phyloP scores from a whole-genome alignment of 2,888 invertebrate species.

The Euplagia quadripunctaria region DNA sequence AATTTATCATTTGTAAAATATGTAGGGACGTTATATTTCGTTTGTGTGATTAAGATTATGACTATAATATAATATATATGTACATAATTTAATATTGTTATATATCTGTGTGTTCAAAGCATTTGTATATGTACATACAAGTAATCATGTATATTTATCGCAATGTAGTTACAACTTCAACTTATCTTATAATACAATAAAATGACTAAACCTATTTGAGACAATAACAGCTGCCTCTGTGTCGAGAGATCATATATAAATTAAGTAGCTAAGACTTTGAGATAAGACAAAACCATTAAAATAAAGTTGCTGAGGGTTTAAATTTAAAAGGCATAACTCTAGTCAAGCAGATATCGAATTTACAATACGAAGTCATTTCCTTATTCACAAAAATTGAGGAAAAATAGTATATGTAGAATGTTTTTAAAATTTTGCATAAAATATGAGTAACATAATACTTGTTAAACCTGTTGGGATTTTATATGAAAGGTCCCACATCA shows the following conservation, averaged over 20 bases:
- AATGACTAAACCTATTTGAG: slow-evolving; percentile 35
- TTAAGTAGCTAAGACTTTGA: slow-evolving; percentile 56
- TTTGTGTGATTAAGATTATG: slow-evolving; percentile 5
- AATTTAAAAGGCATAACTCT: slow-evolving; percentile 32
- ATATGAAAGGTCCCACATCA: background rate
- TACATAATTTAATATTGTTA: background rate
- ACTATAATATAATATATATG: background rate
- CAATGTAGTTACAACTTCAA: slow-evolving; percentile 36
- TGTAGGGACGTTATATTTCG: background rate
- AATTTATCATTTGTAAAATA: background rate
- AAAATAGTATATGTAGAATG: slow-evolving; percentile 19
- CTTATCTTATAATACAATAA: slow-evolving; percentile 50
- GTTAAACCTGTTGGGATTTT: slow-evolving; percentile 28
- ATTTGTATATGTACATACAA: slow-evolving; percentile 33
- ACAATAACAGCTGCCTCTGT: slow-evolving; percentile 55
- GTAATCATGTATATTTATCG: slow-evolving; percentile 34
- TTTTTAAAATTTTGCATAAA: slow-evolving; percentile 26
- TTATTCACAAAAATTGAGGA: slow-evolving; percentile 30
- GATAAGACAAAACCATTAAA: slow-evolving; percentile 65
- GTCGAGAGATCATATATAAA: slow-evolving; percentile 46
- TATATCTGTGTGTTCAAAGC: background rate
- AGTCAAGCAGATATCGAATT: slow-evolving; percentile 41
- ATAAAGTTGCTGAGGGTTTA: slow-evolving; percentile 46
- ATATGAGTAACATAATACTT: slow-evolving; percentile 46
- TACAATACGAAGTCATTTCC: slow-evolving; percentile 35